Evolutionary conservation across 2,888 invertebrate species (phyloP), one percentile per base, ranked within the genome.

Genomic region (Tetrapedia diversipes): DNA sequence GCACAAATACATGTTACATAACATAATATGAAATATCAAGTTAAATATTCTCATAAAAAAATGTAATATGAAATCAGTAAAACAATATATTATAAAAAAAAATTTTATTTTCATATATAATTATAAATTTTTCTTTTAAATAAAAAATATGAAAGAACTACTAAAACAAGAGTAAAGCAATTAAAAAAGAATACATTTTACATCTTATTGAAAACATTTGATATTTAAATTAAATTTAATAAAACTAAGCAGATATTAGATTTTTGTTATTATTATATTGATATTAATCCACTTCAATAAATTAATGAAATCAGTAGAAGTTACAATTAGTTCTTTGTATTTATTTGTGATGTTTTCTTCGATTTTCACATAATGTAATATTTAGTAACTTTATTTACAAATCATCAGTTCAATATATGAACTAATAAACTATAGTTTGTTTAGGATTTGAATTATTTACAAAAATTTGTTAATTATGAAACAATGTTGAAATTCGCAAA

Each of bases 321-420:
- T 72, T 74, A 79, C 77, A 80, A 80, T 80, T 80, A 80, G 53
- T 74, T 83, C 54, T 73, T 77, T 74, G 77, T 75, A 77, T 84
- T 82, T 84, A 85, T 84, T 84, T 79, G 56, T 79, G 83, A 85
- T 72, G 72, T 47, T 82, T 77, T 78, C 68, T 47, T 83, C 74
- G 65, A 83, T 84, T 85, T n/a, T 83, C 84, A 89, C 83, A 87
- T 87, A 83, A 88, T 85, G 86, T 87, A 87, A 87, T 86, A 87
- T 87, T 88, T 86, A 84, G 86, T 88, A 89, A 88, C 86, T 89
- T 89, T 90, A 90, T 90, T 89, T 90, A 90, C 90, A 90, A 87
- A 88, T 89, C 82, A 89, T 87, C 82, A 80, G 79, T 82, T 84
- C 83, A 83, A 77, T 86, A 84, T 82, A 86, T 83, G 86, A 84